Base-by-base conservation (phyloP, 1,140 invertebrate genomes). In the Atta texana region DNA sequence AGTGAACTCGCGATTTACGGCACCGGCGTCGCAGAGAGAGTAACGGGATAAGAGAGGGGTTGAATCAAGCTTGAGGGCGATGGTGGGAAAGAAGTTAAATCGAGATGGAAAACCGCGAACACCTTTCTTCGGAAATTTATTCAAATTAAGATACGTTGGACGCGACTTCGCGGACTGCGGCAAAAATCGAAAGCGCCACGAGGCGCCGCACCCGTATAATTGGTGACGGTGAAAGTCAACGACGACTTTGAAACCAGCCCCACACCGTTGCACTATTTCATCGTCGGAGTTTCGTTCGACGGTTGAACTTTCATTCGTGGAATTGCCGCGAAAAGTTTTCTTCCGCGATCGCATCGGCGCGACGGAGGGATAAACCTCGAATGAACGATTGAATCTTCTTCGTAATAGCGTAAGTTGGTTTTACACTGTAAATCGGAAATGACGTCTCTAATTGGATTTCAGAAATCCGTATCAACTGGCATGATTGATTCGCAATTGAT, bases 1-100 rank as follows among this genome's bases (percentile, higher is more conserved):
- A 94, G 94, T 93, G 93, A 95, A 94, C 93, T 93, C 88, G 87
- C 91, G 92, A 94, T 94, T 94, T 94, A 93, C 92, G 90, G 87
- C 89, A 75, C 51, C 90, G 87, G 86, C 55, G 69, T 28, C 55
- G 80, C 75, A 64, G 31, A 31, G 90, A 87, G 87, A 88, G 87
- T 78, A 71, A 74, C 57, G 44, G 51, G 57, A 21, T 63, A 81
- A 28, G 44, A 55, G 66, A 55, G 49, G 68, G 71, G 59, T 28
- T 75, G 80, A 84, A 84, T 61, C 39, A 80, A 24, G 69, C 68
- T 51, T 24, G 64, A 39, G 51, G 53, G 39, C 10, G 74, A 55
- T 1, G 49, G 63, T 51, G 14, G 84, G 44, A 12, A 53, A 78
- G 76, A 49, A 34, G 85, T 28, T 75, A 69, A 63, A 75, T 6